Conservation (phyloP, 2,888 invertebrate genomes). For the Drosophila rellima region DNA sequence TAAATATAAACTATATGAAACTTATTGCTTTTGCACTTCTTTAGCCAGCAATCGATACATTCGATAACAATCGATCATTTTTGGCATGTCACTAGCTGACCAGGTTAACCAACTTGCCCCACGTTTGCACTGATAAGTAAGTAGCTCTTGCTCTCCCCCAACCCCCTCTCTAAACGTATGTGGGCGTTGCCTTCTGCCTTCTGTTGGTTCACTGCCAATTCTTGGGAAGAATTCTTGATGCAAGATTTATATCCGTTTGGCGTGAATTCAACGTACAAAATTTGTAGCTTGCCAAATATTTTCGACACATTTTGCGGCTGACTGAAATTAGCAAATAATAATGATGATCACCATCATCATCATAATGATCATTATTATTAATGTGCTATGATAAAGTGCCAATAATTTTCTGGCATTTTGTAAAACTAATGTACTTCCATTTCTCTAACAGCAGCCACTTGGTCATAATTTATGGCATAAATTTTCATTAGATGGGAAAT, state of each 20-base stretch:
- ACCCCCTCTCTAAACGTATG: neutral
- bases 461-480: conserved; percentile 36
- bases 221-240: conserved; percentile 25
- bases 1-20: no score
- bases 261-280: conserved; percentile 31
- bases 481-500: neutral
- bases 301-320: conserved; percentile 52
- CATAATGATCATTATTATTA: conserved; percentile 31
- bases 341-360: conserved; percentile 14
- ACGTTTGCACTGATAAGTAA: neutral
- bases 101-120: conserved; percentile 9
- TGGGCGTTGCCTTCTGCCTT: conserved; percentile 1
- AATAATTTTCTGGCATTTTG: conserved; percentile 61
- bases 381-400: conserved; percentile 53
- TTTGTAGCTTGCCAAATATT: conserved; percentile 48
- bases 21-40: no score
- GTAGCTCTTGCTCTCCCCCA: neutral
- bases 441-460: conserved; percentile 24
- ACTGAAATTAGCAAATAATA: conserved; percentile 33
- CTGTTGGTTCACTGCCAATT: conserved; percentile 32
- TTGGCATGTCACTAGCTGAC: conserved; percentile 15
- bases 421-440: conserved; percentile 37
- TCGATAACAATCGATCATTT: neutral
- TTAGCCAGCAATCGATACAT: neutral
- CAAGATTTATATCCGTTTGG: conserved; percentile 33